Conservation (phyloP, 2,888 invertebrate species). For the Caenorhabditis wallacei region DNA sequence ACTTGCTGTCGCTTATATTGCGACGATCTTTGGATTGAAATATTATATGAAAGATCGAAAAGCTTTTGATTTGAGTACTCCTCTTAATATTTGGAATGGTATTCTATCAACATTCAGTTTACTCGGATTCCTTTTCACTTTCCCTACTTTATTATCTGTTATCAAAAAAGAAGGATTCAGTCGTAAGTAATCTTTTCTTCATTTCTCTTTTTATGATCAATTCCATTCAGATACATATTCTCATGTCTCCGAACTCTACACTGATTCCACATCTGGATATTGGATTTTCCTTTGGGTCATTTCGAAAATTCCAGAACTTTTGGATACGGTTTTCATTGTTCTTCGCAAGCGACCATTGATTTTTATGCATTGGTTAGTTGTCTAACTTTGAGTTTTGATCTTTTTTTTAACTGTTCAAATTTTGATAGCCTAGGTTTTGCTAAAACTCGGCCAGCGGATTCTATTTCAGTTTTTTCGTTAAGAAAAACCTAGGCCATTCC, state of each 20-base stretch:
- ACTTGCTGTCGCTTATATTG: conserved; percentile 68
- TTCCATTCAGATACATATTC: conserved; percentile 78
- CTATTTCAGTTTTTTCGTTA: no score
- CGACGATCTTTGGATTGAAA: conserved; percentile 67
- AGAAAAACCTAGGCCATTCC: no score
- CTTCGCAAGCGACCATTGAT: conserved; percentile 80
- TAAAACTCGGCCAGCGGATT: no score
- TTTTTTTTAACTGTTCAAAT: no score
- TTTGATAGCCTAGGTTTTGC: no score
- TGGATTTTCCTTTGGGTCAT: conserved; percentile 81
- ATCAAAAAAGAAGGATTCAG: conserved; percentile 72
- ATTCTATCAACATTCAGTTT: conserved; percentile 68
- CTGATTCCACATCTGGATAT: conserved; percentile 75
- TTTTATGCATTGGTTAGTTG: conserved; percentile 74
- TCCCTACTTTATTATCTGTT: conserved; percentile 74
- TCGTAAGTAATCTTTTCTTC: conserved; percentile 72
- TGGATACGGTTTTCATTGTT: conserved; percentile 82
- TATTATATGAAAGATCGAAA: conserved; percentile 73
- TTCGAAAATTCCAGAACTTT: conserved; percentile 81
- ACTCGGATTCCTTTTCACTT: conserved; percentile 71
- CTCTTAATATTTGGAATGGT: conserved; percentile 72
- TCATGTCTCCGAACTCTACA: conserved; percentile 76
- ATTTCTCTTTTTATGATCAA: background rate
- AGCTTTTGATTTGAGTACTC: conserved; percentile 66
- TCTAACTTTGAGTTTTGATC: background rate